Conservation (phyloP, 2,113 vertebrate genomes). For the Etheostoma cragini region DNA sequence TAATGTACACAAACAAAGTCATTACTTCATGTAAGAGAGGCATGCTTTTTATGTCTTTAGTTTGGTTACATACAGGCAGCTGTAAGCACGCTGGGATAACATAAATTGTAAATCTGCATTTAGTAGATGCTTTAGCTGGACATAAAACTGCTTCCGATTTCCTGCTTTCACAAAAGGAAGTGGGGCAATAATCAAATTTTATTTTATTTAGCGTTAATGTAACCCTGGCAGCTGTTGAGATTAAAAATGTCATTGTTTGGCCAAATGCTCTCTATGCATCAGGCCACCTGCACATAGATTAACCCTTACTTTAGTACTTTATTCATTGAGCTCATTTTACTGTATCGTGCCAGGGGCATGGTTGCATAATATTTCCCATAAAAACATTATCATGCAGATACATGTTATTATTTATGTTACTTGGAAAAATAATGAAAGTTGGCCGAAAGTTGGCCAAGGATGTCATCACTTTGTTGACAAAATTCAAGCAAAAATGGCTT, state of each 20-base stretch:
- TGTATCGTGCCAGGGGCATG: neutral
- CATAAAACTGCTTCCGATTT: too few species aligned
- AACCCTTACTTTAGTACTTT: neutral
- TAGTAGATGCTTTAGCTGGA: neutral
- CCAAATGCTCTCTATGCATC: neutral
- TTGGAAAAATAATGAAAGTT: neutral
- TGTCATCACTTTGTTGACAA: conserved; percentile 18
- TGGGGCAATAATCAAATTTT: too few species aligned
- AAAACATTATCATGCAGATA: neutral
- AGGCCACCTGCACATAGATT: neutral
- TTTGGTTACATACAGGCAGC: neutral
- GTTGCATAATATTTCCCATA: neutral
- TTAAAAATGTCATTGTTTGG: neutral
- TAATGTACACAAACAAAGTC: neutral
- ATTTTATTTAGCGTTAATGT: too few species aligned
- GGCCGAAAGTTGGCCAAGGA: too few species aligned
- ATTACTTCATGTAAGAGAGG: neutral
- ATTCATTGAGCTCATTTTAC: neutral
- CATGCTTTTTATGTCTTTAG: neutral
- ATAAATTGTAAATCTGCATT: neutral
- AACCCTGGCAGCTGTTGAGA: neutral
- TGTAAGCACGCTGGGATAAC: neutral
- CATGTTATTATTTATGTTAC: neutral
- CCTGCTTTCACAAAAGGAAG: too few species aligned
- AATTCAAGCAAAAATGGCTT: conserved; percentile 11